phyloP scores from a whole-genome alignment of 1,140 invertebrate genomes.

The Agrypnia vestita region DNA sequence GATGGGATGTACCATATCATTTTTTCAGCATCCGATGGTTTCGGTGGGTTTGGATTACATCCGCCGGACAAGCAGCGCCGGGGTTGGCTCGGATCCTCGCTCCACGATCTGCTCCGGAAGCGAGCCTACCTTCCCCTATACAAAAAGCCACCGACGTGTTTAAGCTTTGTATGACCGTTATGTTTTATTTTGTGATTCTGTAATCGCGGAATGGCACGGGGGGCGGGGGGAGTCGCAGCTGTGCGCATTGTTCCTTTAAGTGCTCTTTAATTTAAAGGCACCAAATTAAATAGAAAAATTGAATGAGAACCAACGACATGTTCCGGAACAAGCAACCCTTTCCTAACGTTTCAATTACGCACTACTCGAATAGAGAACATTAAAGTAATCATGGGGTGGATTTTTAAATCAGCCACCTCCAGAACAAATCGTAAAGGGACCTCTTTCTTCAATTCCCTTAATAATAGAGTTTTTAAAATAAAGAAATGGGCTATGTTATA shows the following conservation, averaged over 20 bases:
- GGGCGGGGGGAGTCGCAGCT: slow-evolving; percentile 10
- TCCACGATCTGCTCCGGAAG: slow-evolving; percentile 41
- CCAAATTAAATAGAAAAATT: slow-evolving; percentile 36
- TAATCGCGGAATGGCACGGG: slow-evolving; percentile 28
- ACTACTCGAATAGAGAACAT: slow-evolving; percentile 10
- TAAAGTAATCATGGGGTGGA: neutral
- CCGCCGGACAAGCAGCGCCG: slow-evolving; percentile 36
- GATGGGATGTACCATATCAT: slow-evolving; percentile 14
- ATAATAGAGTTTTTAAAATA: no score
- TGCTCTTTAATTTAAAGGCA: slow-evolving; percentile 33
- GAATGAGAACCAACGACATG: slow-evolving; percentile 19
- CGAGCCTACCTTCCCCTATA: neutral
- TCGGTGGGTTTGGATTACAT: slow-evolving; percentile 51
- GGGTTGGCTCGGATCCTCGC: neutral
- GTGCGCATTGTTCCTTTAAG: slow-evolving; percentile 34
- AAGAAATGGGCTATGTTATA: no score
- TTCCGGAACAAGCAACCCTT: slow-evolving; percentile 21
- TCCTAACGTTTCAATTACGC: slow-evolving; percentile 36
- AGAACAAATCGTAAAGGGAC: no score
- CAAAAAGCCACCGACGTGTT: slow-evolving; percentile 4
- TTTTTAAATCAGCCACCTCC: neutral
- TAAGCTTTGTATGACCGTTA: slow-evolving; percentile 38
- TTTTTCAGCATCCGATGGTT: slow-evolving; percentile 47
- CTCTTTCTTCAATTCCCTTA: no score
- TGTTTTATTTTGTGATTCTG: slow-evolving; percentile 42